These are phyloP conservation scores for Phenganax stokvisi DNA, from an alignment of 92 coral and sea anemone genomes.

Conservation along the genomic window DNA sequence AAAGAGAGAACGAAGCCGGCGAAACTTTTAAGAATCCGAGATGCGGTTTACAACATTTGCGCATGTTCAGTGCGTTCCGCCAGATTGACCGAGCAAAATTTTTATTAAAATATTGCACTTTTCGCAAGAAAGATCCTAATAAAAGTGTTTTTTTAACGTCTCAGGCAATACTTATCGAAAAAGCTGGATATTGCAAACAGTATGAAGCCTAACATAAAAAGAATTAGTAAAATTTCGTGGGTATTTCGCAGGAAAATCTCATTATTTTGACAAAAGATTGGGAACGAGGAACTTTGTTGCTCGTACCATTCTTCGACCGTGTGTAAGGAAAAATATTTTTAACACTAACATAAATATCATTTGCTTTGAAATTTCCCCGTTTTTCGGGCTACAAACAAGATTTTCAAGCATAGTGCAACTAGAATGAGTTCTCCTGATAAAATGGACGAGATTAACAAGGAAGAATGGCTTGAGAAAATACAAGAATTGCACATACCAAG, in stretches of 20 bases:
- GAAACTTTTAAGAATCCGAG: not conserved
- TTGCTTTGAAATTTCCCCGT: not conserved
- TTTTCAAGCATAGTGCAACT: not conserved
- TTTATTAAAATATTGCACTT: not conserved
- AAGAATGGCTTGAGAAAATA: slow-evolving; percentile 92
- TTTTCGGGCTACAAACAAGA: not conserved
- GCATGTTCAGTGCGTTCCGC: not conserved
- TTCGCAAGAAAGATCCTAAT: not conserved
- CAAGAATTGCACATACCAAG: slow-evolving; percentile 74
- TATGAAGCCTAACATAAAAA: not conserved
- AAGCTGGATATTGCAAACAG: not conserved
- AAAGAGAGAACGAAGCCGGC: slow-evolving; percentile 25
- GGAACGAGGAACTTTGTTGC: not conserved
- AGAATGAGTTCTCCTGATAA: slow-evolving; percentile 88
- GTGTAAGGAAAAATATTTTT: not conserved
- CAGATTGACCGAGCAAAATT: not conserved
- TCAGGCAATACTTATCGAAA: not conserved
- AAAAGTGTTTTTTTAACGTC: not conserved
- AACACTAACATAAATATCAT: not conserved
- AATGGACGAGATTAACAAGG: slow-evolving; percentile 73
- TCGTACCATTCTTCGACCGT: slow-evolving; percentile 6
- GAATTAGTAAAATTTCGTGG: not conserved
- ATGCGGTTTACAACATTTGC: slow-evolving; percentile 8
- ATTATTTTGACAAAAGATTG: not conserved
- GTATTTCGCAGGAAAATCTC: not conserved